These are phyloP conservation scores for Podarcis muralis DNA, from an alignment of 2,113 vertebrate genomes.

Conservation along the genomic window DNA sequence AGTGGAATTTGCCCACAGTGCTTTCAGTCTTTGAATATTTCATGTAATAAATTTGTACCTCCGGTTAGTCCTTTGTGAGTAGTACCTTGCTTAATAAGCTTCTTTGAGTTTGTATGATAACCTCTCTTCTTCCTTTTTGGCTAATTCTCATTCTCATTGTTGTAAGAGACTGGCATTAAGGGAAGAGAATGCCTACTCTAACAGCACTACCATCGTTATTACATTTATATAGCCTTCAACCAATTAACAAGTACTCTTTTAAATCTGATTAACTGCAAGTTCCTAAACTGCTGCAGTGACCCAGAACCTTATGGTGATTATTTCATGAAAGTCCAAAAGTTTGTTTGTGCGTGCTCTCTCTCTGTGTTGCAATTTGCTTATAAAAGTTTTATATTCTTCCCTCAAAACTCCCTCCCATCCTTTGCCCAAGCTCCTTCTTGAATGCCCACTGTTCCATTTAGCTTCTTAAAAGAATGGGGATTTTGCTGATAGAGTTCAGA, in stretches of 20 bases:
- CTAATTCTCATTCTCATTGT: neutral
- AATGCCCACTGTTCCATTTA: neutral
- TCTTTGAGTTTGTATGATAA: neutral
- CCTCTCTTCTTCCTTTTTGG: neutral
- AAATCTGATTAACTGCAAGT: neutral
- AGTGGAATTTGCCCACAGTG: neutral
- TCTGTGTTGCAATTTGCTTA: neutral
- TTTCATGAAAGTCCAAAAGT: neutral
- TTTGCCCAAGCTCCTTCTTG: neutral
- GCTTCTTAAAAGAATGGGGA: neutral
- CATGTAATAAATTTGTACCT: neutral
- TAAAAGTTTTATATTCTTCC: neutral
- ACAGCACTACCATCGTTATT: neutral
- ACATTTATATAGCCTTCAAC: neutral
- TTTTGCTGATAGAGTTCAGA: neutral
- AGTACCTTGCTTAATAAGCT: neutral
- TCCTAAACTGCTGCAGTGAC: neutral
- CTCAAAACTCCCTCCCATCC: neutral
- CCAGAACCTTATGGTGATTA: neutral
- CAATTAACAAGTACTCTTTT: neutral
- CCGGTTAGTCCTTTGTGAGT: neutral
- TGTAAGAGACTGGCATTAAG: neutral
- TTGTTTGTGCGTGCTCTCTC: neutral
- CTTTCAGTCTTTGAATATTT: neutral
- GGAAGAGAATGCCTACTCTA: neutral